Evolutionary conservation across 35 echinoderm and acorn worm genomes (phyloP).

Genomic region (Stichopus chloronotus): DNA sequence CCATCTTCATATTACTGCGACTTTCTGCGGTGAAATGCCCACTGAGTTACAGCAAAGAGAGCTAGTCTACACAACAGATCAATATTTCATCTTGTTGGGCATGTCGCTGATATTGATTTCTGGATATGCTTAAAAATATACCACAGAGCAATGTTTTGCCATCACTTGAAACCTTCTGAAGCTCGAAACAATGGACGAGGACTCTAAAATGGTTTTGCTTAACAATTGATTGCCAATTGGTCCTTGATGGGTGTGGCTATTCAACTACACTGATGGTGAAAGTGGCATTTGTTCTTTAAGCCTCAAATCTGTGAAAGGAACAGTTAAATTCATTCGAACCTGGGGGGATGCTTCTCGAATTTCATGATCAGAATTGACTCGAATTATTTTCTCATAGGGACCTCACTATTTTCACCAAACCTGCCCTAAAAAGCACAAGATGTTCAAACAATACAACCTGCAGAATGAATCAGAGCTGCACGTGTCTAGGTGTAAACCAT

Average conservation of each 20-base stretch:
- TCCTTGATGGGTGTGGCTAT: slow-evolving; percentile 30
- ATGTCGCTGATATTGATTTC: slow-evolving; percentile 15
- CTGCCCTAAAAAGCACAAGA: no score
- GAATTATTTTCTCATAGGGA: no score
- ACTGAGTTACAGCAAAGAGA: not conserved
- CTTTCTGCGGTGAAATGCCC: not conserved
- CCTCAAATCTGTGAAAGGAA: not conserved
- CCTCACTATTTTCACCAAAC: no score
- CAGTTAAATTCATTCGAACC: no score
- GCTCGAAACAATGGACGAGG: not conserved
- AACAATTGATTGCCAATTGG: not conserved
- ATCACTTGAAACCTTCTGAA: not conserved
- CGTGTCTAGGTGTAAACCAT: no score
- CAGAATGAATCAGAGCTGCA: no score
- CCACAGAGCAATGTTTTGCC: slow-evolving; percentile 9
- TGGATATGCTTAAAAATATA: slow-evolving; percentile 6
- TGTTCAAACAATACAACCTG: no score
- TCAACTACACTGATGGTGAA: not conserved
- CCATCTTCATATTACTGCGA: not conserved
- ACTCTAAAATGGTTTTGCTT: not conserved
- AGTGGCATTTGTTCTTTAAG: not conserved
- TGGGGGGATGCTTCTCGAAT: no score
- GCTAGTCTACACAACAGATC: not conserved
- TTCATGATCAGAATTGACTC: no score
- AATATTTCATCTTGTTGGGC: slow-evolving; percentile 28